Conservation (phyloP, 1,140 invertebrate species). For the Bombus haemorrhoidalis region DNA sequence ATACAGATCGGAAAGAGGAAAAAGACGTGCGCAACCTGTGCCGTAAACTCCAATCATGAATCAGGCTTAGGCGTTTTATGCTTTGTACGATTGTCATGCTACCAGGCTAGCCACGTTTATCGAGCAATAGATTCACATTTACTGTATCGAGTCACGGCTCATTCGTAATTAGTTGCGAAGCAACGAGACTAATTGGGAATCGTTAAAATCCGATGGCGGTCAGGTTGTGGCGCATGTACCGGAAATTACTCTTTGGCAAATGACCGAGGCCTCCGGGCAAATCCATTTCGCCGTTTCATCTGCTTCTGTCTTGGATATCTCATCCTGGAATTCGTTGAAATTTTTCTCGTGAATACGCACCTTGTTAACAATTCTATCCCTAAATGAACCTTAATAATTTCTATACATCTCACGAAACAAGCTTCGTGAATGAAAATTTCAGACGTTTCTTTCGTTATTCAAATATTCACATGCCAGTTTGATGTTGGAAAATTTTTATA, state of each 20-base stretch:
- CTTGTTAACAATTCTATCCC: background rate
- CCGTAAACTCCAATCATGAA: background rate
- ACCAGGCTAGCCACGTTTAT: conserved; percentile 18
- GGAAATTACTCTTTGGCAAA: conserved; percentile 38
- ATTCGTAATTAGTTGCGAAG: conserved; percentile 35
- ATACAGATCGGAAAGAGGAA: conserved; percentile 5
- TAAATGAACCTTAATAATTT: background rate
- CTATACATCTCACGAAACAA: background rate
- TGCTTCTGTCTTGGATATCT: background rate
- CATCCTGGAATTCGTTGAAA: background rate
- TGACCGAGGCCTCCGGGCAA: background rate
- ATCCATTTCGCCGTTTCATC: conserved; percentile 29
- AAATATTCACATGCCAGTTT: too few species aligned
- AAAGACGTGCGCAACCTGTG: background rate
- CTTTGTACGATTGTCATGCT: background rate
- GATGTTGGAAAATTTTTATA: too few species aligned
- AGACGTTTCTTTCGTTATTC: too few species aligned
- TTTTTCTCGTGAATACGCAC: background rate
- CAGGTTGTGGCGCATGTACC: conserved; percentile 6
- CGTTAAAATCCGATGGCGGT: conserved; percentile 25
- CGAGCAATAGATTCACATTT: conserved; percentile 31
- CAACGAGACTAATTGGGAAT: conserved; percentile 43
- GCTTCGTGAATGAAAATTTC: background rate
- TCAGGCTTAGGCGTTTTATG: conserved; percentile 35
- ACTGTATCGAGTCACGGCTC: conserved; percentile 11